Conservation (phyloP, 1,140 invertebrate species). For the Leptinotarsa texana region DNA sequence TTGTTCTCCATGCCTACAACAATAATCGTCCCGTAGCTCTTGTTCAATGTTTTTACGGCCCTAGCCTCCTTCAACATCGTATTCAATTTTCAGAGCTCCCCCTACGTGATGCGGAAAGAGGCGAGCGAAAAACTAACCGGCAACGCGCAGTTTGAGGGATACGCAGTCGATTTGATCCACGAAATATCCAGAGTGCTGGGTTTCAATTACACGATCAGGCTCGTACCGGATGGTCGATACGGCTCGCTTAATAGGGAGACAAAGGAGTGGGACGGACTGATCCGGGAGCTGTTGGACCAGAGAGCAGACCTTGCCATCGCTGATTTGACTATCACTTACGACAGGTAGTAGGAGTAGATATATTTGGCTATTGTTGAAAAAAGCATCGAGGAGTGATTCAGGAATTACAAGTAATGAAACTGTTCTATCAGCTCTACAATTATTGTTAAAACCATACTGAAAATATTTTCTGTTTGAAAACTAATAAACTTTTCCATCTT, state of each 20-base stretch:
- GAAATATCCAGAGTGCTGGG: constrained; percentile 86
- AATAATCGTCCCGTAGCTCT: not conserved
- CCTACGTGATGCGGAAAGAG: constrained; percentile 89
- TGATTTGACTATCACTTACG: constrained; percentile 92
- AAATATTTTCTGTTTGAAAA: too few relatives aligned
- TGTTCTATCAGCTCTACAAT: too few relatives aligned
- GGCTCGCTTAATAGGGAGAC: constrained; percentile 52
- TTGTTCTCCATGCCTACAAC: too few relatives aligned
- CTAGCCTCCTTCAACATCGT: too few relatives aligned
- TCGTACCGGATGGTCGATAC: constrained; percentile 75
- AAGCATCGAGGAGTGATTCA: too few relatives aligned
- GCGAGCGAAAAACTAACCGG: constrained; percentile 78
- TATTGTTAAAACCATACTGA: too few relatives aligned
- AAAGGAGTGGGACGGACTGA: constrained; percentile 93
- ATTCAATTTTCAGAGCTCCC: constrained; percentile 71
- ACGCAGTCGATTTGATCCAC: constrained; percentile 83
- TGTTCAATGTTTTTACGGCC: not conserved
- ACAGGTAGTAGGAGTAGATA: constrained; percentile 52
- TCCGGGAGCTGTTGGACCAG: constrained; percentile 86
- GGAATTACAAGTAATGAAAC: too few relatives aligned
- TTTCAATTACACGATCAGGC: constrained; percentile 86
- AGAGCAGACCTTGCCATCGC: constrained; percentile 90
- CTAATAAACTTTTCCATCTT: too few relatives aligned
- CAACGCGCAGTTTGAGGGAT: constrained; percentile 88
- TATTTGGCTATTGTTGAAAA: too few relatives aligned